Percentiles rank a stretch among this genome's conserved stretches.
These are phyloP conservation scores for Schrankia costaestrigalis DNA, from an alignment of 2,888 invertebrate species.

Conservation along the genomic window DNA sequence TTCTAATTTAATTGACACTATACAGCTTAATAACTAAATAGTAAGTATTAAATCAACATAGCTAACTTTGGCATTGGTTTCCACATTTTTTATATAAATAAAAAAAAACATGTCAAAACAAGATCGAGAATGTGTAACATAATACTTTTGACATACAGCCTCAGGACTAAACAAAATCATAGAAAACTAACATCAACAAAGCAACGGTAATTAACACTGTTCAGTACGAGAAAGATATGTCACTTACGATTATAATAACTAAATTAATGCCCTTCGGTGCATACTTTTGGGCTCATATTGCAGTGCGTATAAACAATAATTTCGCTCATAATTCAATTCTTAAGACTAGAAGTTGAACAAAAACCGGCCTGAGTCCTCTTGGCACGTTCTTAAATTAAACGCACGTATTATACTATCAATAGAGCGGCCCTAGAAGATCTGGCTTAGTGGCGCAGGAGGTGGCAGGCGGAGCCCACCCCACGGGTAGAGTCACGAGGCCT, in stretches of 20 bases:
- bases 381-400: slow-evolving; percentile 31
- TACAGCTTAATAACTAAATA: slow-evolving; percentile 76
- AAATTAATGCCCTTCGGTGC: slow-evolving; percentile 73
- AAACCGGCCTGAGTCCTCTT: slow-evolving; percentile 35
- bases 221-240: slow-evolving; percentile 69
- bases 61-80: slow-evolving; percentile 81
- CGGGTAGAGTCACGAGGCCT: slow-evolving; percentile 93
- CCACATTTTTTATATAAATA: slow-evolving; percentile 69
- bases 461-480: slow-evolving; percentile 88
- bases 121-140: slow-evolving; percentile 66
- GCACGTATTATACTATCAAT: slow-evolving; percentile 38
- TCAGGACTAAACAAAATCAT: slow-evolving; percentile 56
- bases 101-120: slow-evolving; percentile 74
- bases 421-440: slow-evolving; percentile 67
- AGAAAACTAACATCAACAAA: slow-evolving; percentile 69
- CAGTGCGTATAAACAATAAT: slow-evolving; percentile 45
- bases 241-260: slow-evolving; percentile 55
- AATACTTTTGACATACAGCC: slow-evolving; percentile 47
- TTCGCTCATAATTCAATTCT: slow-evolving; percentile 63
- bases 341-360: slow-evolving; percentile 76
- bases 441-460: slow-evolving; percentile 76
- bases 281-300: slow-evolving; percentile 70
- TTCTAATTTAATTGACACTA: slow-evolving; percentile 76
- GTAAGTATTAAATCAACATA: slow-evolving; percentile 72
- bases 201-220: slow-evolving; percentile 61